These are phyloP conservation scores for Amphipoea lucens DNA, from an alignment of 2,888 invertebrate genomes.

Conservation along the genomic window DNA sequence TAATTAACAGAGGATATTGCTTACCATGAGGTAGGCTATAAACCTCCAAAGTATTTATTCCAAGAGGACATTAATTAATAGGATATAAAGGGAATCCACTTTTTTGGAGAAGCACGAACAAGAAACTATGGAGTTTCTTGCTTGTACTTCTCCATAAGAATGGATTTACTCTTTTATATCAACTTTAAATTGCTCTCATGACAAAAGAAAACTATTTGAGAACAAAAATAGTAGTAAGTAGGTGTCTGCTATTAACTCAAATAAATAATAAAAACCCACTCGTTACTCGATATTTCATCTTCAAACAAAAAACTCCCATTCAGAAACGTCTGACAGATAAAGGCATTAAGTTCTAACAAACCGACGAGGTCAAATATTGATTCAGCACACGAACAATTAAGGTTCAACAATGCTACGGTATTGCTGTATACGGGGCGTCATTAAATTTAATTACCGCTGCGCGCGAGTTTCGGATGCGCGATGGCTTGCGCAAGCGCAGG, in stretches of 20 bases:
- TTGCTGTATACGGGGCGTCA: conserved; percentile 67
- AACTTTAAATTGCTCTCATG: neutral
- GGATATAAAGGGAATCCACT: neutral
- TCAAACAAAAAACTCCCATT: neutral
- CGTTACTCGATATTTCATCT: conserved; percentile 2
- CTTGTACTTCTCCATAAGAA: no score
- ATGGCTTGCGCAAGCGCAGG: conserved; percentile 71
- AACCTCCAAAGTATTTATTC: neutral
- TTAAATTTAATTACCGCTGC: conserved; percentile 75
- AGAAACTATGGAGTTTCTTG: neutral
- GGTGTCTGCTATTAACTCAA: neutral
- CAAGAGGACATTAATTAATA: neutral
- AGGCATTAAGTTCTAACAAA: conserved; percentile 10
- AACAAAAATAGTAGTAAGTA: neutral
- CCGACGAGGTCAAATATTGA: conserved; percentile 65
- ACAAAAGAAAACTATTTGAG: neutral
- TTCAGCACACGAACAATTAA: conserved; percentile 62
- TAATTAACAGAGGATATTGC: conserved; percentile 1
- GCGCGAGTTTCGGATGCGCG: conserved; percentile 71
- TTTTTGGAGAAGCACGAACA: neutral
- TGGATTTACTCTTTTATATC: neutral
- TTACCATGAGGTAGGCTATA: neutral
- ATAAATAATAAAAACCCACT: conserved; percentile 15
- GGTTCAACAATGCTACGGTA: conserved; percentile 67
- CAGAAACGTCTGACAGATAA: conserved; percentile 17